These are phyloP conservation scores for Neopelma chrysocephalum DNA, from an alignment of 2,797 vertebrate genomes.

Conservation along the genomic window DNA sequence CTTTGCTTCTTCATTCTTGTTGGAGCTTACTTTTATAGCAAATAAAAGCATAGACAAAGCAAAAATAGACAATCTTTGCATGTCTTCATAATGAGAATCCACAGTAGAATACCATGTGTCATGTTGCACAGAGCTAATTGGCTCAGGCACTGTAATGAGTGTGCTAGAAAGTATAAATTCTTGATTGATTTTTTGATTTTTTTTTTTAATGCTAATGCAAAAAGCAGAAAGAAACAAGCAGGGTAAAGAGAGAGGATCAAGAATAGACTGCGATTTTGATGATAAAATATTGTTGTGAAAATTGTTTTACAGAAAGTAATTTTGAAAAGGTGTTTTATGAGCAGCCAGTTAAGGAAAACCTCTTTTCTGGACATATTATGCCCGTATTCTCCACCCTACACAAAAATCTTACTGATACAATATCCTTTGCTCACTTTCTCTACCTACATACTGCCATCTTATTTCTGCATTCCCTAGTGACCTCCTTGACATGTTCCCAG, in stretches of 20 bases:
- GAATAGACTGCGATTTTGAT: neutral
- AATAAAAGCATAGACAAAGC: neutral
- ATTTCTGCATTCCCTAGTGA: neutral
- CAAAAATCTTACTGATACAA: neutral
- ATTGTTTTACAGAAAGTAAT: neutral
- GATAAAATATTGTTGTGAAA: neutral
- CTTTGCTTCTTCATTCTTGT: neutral
- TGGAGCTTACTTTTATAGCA: neutral
- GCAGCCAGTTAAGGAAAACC: neutral
- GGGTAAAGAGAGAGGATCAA: neutral
- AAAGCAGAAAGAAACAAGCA: neutral
- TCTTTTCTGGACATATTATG: neutral
- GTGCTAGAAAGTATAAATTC: neutral
- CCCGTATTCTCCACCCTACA: neutral
- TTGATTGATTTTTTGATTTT: neutral
- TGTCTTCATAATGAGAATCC: neutral
- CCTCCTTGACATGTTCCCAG: neutral
- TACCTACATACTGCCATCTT: neutral
- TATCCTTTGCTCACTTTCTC: neutral
- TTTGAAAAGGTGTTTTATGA: neutral
- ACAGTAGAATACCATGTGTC: neutral
- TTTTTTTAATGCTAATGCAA: neutral
- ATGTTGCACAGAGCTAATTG: neutral
- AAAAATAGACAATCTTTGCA: neutral
- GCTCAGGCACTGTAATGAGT: neutral